These are phyloP conservation scores for Cochlearius cochlearius DNA, from an alignment of 2,113 vertebrate species.

Conservation along the genomic window DNA sequence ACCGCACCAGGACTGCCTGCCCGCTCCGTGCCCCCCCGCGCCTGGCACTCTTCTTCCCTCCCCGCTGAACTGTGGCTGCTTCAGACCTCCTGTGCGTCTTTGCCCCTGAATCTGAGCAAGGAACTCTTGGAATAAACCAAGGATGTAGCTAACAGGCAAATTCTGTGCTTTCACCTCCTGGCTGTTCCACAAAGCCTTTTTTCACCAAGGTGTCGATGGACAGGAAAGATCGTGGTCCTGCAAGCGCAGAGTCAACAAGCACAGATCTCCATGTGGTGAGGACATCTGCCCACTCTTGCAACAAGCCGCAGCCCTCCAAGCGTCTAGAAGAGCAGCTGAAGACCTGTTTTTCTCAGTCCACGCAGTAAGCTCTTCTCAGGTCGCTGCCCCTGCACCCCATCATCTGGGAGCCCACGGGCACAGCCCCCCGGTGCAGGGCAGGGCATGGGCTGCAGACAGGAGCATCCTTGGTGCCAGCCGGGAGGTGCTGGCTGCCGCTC, in stretches of 20 bases:
- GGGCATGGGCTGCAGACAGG: background rate
- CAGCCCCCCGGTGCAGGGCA: background rate
- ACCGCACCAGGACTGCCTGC: background rate
- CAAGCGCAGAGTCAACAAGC: background rate
- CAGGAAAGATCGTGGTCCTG: background rate
- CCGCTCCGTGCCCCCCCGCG: background rate
- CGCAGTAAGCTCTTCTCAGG: background rate
- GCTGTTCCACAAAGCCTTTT: background rate
- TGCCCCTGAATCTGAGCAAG: background rate
- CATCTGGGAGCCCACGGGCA: background rate
- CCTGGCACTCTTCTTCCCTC: background rate
- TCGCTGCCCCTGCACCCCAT: background rate
- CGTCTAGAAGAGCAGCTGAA: background rate
- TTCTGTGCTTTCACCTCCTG: background rate
- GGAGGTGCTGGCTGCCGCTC: background rate
- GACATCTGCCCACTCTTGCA: background rate
- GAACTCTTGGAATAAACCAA: background rate
- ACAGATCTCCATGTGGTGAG: background rate
- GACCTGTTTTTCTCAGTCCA: background rate
- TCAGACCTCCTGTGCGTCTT: background rate
- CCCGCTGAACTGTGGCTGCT: background rate
- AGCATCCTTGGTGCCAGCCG: background rate
- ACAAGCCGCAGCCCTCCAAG: background rate
- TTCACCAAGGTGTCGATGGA: background rate
- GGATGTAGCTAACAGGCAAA: background rate